Percentiles rank a stretch among this genome's conserved stretches.
Evolutionary conservation across 2,113 vertebrate genomes (phyloP).

Genomic region (Anser brachyrhynchus): DNA sequence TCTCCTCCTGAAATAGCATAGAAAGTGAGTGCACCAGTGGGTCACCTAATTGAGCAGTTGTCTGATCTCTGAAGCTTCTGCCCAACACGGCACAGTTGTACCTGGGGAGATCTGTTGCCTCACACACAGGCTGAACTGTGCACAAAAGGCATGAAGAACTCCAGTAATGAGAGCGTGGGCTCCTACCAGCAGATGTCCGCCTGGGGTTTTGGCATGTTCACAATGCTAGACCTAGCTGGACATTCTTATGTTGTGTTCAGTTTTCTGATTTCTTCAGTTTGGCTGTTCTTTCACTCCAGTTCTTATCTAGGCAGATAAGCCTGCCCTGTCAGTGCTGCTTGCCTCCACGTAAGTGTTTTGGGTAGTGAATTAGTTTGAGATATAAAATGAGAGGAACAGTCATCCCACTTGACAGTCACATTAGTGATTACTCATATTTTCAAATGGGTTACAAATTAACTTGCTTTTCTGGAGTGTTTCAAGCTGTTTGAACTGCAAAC

Average conservation of each 20-base stretch:
- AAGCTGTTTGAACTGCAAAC: not conserved
- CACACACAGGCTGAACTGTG: fast-evolving
- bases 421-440: not conserved
- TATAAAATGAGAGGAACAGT: not conserved
- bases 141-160: not conserved
- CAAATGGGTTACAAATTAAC: not conserved
- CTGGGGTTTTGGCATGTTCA: not conserved
- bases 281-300: not conserved
- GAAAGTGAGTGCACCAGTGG: not conserved
- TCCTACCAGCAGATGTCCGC: not conserved
- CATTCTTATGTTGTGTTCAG: not conserved
- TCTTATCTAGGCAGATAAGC: not conserved
- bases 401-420: not conserved
- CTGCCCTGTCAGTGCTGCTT: not conserved
- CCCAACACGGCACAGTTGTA: no score
- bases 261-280: not conserved
- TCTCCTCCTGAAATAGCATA: not conserved
- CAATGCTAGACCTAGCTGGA: not conserved
- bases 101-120: not conserved
- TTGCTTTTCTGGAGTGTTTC: not conserved
- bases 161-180: not conserved
- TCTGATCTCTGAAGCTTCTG: not conserved
- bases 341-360: not conserved
- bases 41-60: not conserved
- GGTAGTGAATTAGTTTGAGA: not conserved